phyloP scores from a whole-genome alignment of 2,888 invertebrate species.

The Heliconius aoede region DNA sequence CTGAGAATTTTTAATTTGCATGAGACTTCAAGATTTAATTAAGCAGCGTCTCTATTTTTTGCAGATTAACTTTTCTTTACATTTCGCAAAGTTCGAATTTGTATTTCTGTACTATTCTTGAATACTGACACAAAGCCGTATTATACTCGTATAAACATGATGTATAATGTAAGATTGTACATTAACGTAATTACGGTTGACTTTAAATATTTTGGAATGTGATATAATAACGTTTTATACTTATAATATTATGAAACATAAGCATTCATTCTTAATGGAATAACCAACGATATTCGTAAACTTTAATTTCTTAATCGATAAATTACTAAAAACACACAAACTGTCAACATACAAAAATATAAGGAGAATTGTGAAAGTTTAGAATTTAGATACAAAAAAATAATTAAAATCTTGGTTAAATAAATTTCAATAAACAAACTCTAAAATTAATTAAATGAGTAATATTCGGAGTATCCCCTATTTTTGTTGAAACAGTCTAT shows the following conservation, averaged over 20 bases:
- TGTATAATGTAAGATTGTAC: neutral
- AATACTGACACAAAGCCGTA: neutral
- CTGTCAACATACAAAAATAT: neutral
- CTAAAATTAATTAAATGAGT: neutral
- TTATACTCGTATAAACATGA: neutral
- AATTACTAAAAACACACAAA: neutral
- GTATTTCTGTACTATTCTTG: conserved; percentile 33
- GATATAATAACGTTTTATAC: neutral
- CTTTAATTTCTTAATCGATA: neutral
- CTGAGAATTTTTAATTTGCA: conserved; percentile 46
- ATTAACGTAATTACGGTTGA: neutral
- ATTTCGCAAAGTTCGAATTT: conserved; percentile 43
- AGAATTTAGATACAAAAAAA: conserved; percentile 7
- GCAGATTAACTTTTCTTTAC: conserved; percentile 37
- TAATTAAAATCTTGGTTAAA: conserved; percentile 1
- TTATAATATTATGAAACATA: neutral
- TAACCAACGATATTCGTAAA: neutral
- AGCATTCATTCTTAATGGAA: neutral
- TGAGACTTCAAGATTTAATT: conserved; percentile 46
- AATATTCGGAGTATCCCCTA: conserved; percentile 7
- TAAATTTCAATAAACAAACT: conserved; percentile 5
- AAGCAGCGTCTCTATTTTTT: conserved; percentile 37
- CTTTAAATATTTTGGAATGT: no score
- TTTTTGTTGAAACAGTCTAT: conserved; percentile 15
- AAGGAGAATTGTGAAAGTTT: neutral